Evolutionary conservation across 2,888 invertebrate species (phyloP).

Genomic region (Trileptium ribeirensis): DNA sequence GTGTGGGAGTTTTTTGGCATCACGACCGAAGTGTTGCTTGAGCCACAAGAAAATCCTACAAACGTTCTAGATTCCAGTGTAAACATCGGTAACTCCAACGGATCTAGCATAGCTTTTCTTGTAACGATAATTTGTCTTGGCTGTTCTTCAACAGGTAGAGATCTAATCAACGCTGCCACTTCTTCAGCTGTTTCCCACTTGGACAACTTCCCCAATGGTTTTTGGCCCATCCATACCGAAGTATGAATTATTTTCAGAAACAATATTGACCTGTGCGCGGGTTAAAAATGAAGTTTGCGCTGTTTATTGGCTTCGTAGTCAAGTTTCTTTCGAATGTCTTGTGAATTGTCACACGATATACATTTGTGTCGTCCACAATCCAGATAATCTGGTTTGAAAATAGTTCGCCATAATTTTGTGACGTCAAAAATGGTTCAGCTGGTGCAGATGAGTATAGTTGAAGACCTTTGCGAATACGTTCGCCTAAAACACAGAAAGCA

Average conservation of each 20-base stretch:
- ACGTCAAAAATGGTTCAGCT: slow-evolving; percentile 95
- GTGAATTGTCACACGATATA: slow-evolving; percentile 97
- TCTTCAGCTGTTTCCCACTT: slow-evolving; percentile 99
- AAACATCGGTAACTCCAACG: slow-evolving; percentile 86
- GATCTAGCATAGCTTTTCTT: slow-evolving; percentile 99
- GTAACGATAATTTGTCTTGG: slow-evolving; percentile 99
- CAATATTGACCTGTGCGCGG: slow-evolving; percentile 94
- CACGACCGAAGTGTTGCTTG: no score
- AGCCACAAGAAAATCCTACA: no score
- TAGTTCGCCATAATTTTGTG: slow-evolving; percentile 97
- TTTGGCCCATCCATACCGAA: slow-evolving; percentile 99
- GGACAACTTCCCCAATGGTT: slow-evolving; percentile 95
- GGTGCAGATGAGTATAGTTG: slow-evolving; percentile 98
- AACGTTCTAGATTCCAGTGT: no score
- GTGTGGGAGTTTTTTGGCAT: no score
- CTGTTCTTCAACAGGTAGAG: slow-evolving; percentile 97
- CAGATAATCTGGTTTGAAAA: slow-evolving; percentile 99
- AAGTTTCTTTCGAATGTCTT: slow-evolving; percentile 99
- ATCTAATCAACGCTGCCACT: slow-evolving; percentile 96
- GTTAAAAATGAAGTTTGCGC: slow-evolving; percentile 99
- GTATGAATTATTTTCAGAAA: slow-evolving; percentile 99
- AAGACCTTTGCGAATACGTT: slow-evolving; percentile 94
- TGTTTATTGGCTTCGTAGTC: slow-evolving; percentile 98
- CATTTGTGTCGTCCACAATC: slow-evolving; percentile 99
- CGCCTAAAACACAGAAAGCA: slow-evolving; percentile 89